These are phyloP conservation scores for Elysia chlorotica DNA, from an alignment of 1,140 invertebrate species.

Conservation along the genomic window DNA sequence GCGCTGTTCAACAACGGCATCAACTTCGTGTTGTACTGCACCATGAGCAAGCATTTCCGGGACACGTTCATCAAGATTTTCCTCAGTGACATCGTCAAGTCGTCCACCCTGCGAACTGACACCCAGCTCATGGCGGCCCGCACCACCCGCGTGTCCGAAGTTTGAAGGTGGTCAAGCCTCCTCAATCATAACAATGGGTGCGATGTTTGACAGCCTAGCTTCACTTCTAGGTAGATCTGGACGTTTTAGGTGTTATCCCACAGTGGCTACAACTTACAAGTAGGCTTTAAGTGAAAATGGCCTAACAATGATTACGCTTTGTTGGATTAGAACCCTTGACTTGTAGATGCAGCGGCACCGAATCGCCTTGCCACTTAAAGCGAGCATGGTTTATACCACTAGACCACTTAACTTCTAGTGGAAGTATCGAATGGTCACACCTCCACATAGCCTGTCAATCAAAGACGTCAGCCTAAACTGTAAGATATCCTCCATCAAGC, in stretches of 20 bases:
- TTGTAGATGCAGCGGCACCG: background rate
- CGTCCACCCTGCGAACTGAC: conserved; percentile 29
- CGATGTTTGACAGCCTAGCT: background rate
- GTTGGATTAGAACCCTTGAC: background rate
- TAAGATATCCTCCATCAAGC: no score
- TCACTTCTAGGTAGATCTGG: background rate
- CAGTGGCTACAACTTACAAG: background rate
- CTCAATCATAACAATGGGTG: background rate
- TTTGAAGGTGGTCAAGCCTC: conserved; percentile 17
- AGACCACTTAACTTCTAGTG: no score
- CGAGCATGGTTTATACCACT: no score
- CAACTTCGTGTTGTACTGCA: conserved; percentile 92
- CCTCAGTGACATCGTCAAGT: conserved; percentile 34
- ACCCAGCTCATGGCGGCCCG: conserved; percentile 36
- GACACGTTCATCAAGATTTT: conserved; percentile 82
- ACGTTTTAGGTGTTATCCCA: background rate
- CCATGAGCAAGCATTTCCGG: conserved; percentile 92
- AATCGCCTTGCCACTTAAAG: no score
- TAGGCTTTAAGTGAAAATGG: background rate
- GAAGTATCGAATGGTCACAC: no score
- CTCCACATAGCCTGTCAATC: no score
- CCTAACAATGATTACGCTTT: background rate
- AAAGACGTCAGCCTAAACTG: no score
- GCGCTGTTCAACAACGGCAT: conserved; percentile 90
- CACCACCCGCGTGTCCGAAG: conserved; percentile 43